phyloP scores from a whole-genome alignment of 2,888 invertebrate genomes.

The Dolichomitus sp. region DNA sequence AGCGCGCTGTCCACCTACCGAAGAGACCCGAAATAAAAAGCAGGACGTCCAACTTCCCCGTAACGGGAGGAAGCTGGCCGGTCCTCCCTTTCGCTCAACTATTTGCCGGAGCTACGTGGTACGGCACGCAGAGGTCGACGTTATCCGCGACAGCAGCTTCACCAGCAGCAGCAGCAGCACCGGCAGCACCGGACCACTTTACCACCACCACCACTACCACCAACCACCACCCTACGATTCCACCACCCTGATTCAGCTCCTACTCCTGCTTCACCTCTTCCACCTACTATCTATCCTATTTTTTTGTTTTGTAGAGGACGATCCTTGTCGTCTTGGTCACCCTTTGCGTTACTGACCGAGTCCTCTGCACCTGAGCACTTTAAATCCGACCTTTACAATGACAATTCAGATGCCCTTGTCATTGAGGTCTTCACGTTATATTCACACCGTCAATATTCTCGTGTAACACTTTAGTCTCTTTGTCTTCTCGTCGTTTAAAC shows the following conservation, averaged over 20 bases:
- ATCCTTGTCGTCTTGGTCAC: constrained; percentile 31
- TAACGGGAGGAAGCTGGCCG: constrained; percentile 68
- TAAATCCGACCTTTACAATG: constrained; percentile 13
- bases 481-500: constrained; percentile 6
- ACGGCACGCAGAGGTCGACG: constrained; percentile 73
- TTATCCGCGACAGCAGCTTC: constrained; percentile 69
- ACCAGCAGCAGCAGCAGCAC: constrained; percentile 68
- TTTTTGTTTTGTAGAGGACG: constrained; percentile 22
- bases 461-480: constrained; percentile 35
- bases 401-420: constrained; percentile 16
- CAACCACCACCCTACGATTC: constrained; percentile 59
- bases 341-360: constrained; percentile 58
- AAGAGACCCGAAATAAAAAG: constrained; percentile 11
- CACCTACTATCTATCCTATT: constrained; percentile 40
- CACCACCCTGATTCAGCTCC: constrained; percentile 67
- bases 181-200: constrained; percentile 69
- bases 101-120: constrained; percentile 66
- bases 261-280: constrained; percentile 53
- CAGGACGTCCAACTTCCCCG: constrained; percentile 67
- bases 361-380: constrained; percentile 38
- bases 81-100: constrained; percentile 59
- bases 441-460: constrained; percentile 16
- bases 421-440: constrained; percentile 12
- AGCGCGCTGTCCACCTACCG: constrained; percentile 22
- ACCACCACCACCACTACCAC: constrained; percentile 64